Percentiles rank a stretch among this genome's conserved stretches.
phyloP scores from a whole-genome alignment of 2,888 invertebrate genomes.

The Chymomyza caudatula region DNA sequence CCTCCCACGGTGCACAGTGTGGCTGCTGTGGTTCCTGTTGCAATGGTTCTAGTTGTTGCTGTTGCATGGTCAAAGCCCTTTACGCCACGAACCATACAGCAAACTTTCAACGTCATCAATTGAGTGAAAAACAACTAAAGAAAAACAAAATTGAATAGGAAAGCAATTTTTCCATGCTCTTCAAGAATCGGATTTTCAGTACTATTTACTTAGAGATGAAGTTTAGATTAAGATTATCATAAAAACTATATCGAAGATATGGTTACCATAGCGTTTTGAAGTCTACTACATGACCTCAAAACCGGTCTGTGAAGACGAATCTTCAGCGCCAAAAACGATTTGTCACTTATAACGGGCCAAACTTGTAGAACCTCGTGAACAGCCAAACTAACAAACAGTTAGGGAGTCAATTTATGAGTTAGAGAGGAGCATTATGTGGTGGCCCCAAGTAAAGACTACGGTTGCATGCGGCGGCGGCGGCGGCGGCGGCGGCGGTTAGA shows the following conservation, averaged over 20 bases:
- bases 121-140: conserved; percentile 33
- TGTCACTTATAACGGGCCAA: too few species aligned
- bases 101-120: conserved; percentile 56
- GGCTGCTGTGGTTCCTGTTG: conserved; percentile 21
- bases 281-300: too few species aligned
- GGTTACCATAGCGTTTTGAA: too few species aligned
- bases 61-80: conserved; percentile 13
- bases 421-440: background rate
- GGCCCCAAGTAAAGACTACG: background rate
- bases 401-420: background rate
- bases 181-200: background rate
- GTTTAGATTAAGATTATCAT: background rate
- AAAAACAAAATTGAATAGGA: background rate
- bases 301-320: too few species aligned
- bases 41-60: conserved; percentile 1
- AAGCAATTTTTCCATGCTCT: background rate
- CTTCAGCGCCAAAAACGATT: too few species aligned
- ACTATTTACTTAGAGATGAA: background rate
- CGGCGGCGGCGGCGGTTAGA: too few species aligned
- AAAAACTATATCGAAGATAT: too few species aligned
- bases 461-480: background rate
- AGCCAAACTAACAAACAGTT: background rate
- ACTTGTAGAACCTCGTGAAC: too few species aligned
- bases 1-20: conserved; percentile 64
- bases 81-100: conserved; percentile 48